Conservation (phyloP, 2,888 invertebrate species). For the Sacculina carcini region DNA sequence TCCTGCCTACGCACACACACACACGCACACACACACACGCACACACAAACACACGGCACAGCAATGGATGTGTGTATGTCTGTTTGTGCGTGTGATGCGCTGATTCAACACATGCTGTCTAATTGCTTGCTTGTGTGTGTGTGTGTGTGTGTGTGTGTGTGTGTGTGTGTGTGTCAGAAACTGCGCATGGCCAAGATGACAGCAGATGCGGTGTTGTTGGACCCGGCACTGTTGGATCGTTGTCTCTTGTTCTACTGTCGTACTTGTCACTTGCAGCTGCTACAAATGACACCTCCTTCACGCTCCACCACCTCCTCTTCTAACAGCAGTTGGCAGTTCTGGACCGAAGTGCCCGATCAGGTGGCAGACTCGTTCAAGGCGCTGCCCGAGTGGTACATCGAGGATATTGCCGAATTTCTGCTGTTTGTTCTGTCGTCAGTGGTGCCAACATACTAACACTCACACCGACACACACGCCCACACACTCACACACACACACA, state of each 20-base stretch:
- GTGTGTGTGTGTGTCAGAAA: conserved; percentile 17
- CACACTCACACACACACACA: too few species aligned
- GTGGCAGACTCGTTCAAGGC: conserved; percentile 54
- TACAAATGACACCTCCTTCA: too few species aligned
- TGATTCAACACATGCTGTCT: too few species aligned
- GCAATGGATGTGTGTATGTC: too few species aligned
- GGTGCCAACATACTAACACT: neutral
- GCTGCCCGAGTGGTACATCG: conserved; percentile 88
- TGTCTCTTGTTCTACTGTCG: conserved; percentile 18
- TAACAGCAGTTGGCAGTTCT: conserved; percentile 5
- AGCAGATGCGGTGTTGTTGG: conserved; percentile 65
- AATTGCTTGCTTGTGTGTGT: too few species aligned
- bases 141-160: too few species aligned
- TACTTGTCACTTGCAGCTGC: conserved; percentile 10
- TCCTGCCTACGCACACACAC: too few species aligned
- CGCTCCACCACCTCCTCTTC: too few species aligned
- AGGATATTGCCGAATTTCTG: conserved; percentile 87
- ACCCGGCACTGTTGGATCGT: conserved; percentile 50
- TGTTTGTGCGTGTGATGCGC: too few species aligned
- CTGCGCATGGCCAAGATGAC: conserved; percentile 56
- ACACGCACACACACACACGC: too few species aligned
- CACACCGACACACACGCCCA: too few species aligned
- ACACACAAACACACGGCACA: too few species aligned
- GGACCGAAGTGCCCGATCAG: conserved; percentile 33
- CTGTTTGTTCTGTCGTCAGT: conserved; percentile 76